Conservation (phyloP, 2,888 invertebrate genomes). For the Nomada ferruginata region DNA sequence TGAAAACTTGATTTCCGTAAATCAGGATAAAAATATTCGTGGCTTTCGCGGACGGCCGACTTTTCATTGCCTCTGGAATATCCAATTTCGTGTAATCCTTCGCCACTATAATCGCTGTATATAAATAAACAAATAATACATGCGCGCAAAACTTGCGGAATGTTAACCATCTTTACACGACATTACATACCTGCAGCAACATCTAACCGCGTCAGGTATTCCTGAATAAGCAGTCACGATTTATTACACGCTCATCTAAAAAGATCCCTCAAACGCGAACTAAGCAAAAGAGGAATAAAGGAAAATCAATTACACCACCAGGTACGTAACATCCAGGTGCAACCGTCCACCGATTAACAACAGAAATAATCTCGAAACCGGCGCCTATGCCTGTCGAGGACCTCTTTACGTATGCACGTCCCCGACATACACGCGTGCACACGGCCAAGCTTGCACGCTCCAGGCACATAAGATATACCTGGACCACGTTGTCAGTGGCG, state of each 20-base stretch:
- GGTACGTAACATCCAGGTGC: constrained; percentile 2
- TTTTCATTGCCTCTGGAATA: neutral
- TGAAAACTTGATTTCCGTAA: constrained; percentile 30
- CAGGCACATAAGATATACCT: constrained; percentile 40
- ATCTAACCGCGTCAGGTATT: no score
- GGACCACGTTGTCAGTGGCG: constrained; percentile 53
- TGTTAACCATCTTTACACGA: no score
- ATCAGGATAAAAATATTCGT: constrained; percentile 31
- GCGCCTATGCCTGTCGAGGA: constrained; percentile 24
- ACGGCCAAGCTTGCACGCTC: constrained; percentile 32
- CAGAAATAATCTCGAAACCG: constrained; percentile 19
- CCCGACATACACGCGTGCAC: constrained; percentile 18
- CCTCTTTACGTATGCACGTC: constrained; percentile 40
- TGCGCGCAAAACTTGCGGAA: no score
- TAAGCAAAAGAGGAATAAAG: neutral
- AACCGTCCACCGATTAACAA: neutral
- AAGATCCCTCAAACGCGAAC: neutral
- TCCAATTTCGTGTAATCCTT: constrained; percentile 1
- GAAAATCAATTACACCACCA: constrained; percentile 28
- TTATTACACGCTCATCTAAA: neutral
- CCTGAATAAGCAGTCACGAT: neutral
- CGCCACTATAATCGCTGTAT: no score
- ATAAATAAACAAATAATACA: no score
- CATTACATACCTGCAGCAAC: no score
- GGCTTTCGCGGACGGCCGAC: neutral